Evolutionary conservation across 1,140 invertebrate species (phyloP).

Genomic region (Hetaerina americana): DNA sequence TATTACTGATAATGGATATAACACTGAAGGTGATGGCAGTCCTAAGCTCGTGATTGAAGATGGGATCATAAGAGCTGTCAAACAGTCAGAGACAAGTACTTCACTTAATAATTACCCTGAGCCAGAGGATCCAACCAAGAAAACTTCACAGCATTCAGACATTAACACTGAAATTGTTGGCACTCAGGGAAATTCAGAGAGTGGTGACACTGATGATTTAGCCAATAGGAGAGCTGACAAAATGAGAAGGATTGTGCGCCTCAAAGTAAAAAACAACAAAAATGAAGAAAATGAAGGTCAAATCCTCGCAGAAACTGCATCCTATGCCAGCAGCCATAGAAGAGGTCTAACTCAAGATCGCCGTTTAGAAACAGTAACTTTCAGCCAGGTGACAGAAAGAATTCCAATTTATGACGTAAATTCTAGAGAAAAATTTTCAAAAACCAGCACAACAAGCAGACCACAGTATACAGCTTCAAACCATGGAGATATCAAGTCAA

Average conservation of each 20-base stretch:
- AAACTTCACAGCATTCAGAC: not conserved
- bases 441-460: no score
- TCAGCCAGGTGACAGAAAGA: not conserved
- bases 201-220: no score
- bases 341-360: no score
- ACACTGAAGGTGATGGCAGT: not conserved
- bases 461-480: no score
- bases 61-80: not conserved
- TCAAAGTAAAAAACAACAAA: not conserved
- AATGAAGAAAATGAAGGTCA: not conserved
- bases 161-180: not conserved
- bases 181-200: no score
- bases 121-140: not conserved
- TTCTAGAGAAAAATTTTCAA: not conserved
- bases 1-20: not conserved
- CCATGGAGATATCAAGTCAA: no score
- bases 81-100: no score
- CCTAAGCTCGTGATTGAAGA: not conserved
- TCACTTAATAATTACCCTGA: not conserved
- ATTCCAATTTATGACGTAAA: no score
- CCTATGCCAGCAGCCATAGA: not conserved
- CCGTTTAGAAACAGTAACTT: not conserved
- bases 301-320: not conserved
- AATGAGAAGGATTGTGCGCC: not conserved
- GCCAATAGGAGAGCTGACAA: not conserved